These are phyloP conservation scores for Oceanites oceanicus DNA, from an alignment of 2,113 vertebrate genomes.

Conservation along the genomic window DNA sequence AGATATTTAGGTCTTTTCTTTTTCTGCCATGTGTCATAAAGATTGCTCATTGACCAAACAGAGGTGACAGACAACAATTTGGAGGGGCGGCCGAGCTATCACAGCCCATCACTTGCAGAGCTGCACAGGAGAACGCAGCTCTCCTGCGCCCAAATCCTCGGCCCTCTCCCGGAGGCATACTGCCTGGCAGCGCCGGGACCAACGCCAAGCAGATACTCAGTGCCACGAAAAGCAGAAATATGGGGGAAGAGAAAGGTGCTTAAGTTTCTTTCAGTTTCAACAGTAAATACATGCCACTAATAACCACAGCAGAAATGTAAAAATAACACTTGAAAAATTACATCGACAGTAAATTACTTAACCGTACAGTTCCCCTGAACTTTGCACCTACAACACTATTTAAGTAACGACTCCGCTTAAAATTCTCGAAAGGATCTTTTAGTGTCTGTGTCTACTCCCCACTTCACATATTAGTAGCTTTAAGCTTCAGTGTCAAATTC, in stretches of 20 bases:
- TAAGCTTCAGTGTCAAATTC: neutral
- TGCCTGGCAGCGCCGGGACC: neutral
- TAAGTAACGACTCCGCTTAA: neutral
- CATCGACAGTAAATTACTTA: neutral
- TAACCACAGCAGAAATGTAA: neutral
- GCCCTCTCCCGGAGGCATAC: neutral
- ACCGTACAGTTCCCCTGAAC: neutral
- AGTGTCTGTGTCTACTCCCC: neutral
- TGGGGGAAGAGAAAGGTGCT: neutral
- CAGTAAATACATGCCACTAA: neutral
- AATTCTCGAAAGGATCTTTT: neutral
- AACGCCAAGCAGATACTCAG: neutral
- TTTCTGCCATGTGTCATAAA: neutral
- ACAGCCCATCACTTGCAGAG: neutral
- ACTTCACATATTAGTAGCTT: neutral
- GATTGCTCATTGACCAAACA: neutral
- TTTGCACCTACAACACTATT: neutral
- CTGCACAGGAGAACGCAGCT: neutral
- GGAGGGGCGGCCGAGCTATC: neutral
- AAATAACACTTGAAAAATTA: slow-evolving; percentile 35
- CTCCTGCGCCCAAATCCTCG: neutral
- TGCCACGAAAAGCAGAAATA: neutral
- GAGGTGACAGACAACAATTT: neutral
- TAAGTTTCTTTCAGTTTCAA: neutral
- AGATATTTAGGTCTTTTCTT: neutral